A percentile compares a stretch with the other conserved stretches of the same genome.
These are phyloP conservation scores for Passerculus sandwichensis DNA, from an alignment of 2,797 vertebrate genomes.

Conservation along the genomic window DNA sequence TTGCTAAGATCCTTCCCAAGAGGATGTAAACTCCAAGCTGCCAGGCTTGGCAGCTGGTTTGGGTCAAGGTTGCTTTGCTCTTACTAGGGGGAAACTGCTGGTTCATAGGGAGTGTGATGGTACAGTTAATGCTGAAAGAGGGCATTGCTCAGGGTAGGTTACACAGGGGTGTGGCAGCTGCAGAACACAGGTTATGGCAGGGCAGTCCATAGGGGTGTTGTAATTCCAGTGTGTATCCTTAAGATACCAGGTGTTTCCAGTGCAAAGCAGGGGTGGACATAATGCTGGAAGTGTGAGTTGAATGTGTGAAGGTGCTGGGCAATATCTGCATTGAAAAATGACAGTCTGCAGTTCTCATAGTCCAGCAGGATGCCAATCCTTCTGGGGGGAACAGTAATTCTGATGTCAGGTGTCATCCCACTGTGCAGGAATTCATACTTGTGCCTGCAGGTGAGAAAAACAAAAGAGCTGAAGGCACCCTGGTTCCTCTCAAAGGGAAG, in stretches of 20 bases:
- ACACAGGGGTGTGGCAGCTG: neutral
- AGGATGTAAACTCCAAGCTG: neutral
- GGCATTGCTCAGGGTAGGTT: neutral
- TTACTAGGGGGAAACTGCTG: neutral
- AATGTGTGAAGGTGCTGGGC: slow-evolving; percentile 91
- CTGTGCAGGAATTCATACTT: slow-evolving; percentile 91
- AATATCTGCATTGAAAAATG: slow-evolving; percentile 88
- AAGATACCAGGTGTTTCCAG: slow-evolving; percentile 88
- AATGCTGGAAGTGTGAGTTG: slow-evolving; percentile 78
- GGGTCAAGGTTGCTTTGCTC: neutral
- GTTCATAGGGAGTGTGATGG: neutral
- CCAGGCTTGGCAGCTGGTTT: neutral
- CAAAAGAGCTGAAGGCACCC: neutral
- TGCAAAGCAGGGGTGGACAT: slow-evolving; percentile 90
- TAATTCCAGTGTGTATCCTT: slow-evolving; percentile 81
- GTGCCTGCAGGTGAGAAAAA: slow-evolving; percentile 79
- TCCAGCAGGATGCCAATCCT: slow-evolving; percentile 89
- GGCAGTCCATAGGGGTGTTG: slow-evolving; percentile 70
- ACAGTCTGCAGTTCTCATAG: slow-evolving; percentile 82
- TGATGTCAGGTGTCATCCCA: slow-evolving; percentile 87
- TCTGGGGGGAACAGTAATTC: slow-evolving; percentile 85
- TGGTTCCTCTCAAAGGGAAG: neutral
- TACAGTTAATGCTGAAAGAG: neutral
- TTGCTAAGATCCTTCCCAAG: neutral
- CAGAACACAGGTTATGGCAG: neutral